Conservation (phyloP, 2,113 vertebrate genomes). For the Acinonyx jubatus region DNA sequence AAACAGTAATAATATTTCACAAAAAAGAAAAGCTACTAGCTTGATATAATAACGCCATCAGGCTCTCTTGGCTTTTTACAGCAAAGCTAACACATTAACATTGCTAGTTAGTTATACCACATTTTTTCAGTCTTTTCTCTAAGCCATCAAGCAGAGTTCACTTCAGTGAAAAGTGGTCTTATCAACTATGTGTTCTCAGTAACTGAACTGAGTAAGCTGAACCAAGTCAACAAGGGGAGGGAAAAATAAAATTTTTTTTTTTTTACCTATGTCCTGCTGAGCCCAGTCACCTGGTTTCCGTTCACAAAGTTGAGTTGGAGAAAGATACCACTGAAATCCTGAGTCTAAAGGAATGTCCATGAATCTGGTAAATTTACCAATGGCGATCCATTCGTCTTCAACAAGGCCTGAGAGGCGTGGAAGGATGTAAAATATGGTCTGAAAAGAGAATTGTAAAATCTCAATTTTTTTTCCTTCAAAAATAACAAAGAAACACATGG, state of each 20-base stretch:
- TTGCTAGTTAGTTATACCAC: background rate
- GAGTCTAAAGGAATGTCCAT: constrained; percentile 81
- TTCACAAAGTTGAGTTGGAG: constrained; percentile 81
- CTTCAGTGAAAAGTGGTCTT: background rate
- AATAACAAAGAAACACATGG: background rate
- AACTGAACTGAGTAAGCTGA: background rate
- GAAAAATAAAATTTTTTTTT: background rate
- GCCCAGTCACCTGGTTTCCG: constrained; percentile 92
- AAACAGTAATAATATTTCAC: background rate
- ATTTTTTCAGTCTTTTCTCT: background rate
- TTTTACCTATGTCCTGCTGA: constrained; percentile 93
- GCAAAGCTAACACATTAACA: background rate
- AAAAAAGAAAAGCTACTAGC: background rate
- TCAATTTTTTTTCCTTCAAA: background rate
- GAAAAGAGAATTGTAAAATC: constrained; percentile 60
- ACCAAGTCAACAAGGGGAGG: too few relatives aligned
- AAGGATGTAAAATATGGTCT: constrained; percentile 94
- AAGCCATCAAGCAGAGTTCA: background rate
- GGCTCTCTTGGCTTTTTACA: background rate
- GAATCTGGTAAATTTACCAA: constrained; percentile 90
- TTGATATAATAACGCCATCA: background rate
- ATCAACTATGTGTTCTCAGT: too few relatives aligned
- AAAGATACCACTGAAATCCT: constrained; percentile 83
- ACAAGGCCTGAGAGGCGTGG: constrained; percentile 92
- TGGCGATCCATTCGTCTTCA: constrained; percentile 95